Evolutionary conservation across 2,113 vertebrate species (phyloP).

Genomic region (Gobius niger): DNA sequence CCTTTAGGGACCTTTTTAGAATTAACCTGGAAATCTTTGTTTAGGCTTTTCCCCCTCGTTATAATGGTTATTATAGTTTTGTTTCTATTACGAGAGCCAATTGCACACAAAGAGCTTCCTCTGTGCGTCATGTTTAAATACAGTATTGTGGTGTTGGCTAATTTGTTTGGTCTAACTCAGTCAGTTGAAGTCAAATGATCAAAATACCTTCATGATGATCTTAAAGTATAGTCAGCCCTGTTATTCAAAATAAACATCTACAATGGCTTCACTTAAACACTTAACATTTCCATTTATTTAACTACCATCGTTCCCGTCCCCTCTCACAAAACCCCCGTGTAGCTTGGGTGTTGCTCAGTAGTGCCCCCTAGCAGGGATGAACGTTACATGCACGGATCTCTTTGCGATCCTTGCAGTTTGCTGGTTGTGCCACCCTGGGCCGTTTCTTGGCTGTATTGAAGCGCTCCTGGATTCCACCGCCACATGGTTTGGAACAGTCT

Average conservation of each 20-base stretch:
- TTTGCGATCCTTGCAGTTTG: conserved; percentile 88
- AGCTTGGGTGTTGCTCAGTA: conserved; percentile 21
- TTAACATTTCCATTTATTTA: background rate
- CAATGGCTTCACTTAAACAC: conserved; percentile 49
- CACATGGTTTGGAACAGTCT: conserved; percentile 88
- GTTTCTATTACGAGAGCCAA: background rate
- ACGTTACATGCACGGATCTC: conserved; percentile 92
- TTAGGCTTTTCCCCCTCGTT: background rate
- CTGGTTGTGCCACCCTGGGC: conserved; percentile 78
- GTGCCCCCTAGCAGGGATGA: conserved; percentile 84
- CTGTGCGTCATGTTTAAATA: background rate
- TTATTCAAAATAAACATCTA: conserved; percentile 39
- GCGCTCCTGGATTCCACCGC: conserved; percentile 91
- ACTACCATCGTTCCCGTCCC: background rate
- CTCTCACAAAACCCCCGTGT: no score
- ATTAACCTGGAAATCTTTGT: background rate
- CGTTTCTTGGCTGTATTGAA: conserved; percentile 87
- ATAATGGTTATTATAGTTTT: background rate
- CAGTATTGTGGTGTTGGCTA: background rate
- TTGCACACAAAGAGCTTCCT: background rate
- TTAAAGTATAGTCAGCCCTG: conserved; percentile 46
- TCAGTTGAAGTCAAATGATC: conserved; percentile 20
- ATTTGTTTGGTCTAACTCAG: background rate
- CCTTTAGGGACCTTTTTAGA: conserved; percentile 18
- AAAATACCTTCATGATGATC: conserved; percentile 35